Conservation (phyloP, 2,888 invertebrate species). For the Eilema griseolum region DNA sequence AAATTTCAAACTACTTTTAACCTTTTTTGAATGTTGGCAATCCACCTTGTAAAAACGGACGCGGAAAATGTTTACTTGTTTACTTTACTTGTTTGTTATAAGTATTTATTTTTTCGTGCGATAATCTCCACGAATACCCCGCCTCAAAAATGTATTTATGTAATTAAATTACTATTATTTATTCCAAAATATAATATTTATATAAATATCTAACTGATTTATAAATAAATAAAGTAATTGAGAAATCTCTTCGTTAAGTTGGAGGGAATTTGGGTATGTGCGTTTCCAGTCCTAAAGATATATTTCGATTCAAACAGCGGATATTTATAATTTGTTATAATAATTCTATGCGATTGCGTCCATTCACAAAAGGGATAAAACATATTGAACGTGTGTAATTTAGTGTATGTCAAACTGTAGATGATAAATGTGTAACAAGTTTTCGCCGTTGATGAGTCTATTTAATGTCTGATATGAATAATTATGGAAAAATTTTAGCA, state of each 20-base stretch:
- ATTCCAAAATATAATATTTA: background rate
- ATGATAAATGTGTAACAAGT: background rate
- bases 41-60: too few relatives aligned
- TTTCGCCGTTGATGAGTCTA: constrained; percentile 27
- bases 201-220: background rate
- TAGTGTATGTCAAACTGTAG: background rate
- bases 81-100: too few relatives aligned
- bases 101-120: too few relatives aligned
- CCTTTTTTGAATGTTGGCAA: constrained; percentile 11
- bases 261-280: too few relatives aligned
- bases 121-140: too few relatives aligned
- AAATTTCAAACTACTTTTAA: background rate
- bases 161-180: background rate
- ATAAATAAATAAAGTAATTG: background rate
- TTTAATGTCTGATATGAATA: constrained; percentile 35
- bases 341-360: background rate
- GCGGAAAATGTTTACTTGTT: too few relatives aligned
- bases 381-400: background rate
- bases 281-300: background rate
- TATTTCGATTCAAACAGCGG: background rate
- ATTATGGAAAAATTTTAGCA: constrained; percentile 42
- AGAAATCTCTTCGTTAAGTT: too few relatives aligned
- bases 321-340: background rate
- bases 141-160: too few relatives aligned
- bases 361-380: constrained; percentile 3